phyloP scores from a whole-genome alignment of 2,888 invertebrate species.

The Oscheius sp. region DNA sequence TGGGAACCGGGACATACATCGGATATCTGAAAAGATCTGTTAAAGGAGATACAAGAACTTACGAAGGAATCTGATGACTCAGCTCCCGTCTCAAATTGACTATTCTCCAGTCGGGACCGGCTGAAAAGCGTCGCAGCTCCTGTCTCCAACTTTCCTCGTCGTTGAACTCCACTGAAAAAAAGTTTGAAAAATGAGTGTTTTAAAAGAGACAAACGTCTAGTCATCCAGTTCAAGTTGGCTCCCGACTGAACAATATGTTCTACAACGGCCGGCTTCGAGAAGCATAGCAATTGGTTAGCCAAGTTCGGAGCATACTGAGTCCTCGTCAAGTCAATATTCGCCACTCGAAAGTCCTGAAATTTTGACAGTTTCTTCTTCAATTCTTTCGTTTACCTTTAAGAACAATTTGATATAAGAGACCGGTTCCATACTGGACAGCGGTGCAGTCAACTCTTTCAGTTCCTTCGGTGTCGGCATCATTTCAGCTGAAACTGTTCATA shows the following conservation, averaged over 20 bases:
- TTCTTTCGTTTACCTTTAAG: slow-evolving; percentile 36
- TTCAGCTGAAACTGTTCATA: slow-evolving; percentile 36
- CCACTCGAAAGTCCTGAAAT: slow-evolving; percentile 61
- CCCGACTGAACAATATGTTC: slow-evolving; percentile 50
- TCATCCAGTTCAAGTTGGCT: slow-evolving; percentile 40
- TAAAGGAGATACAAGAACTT: background rate
- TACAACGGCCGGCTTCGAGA: slow-evolving; percentile 49
- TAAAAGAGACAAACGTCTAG: slow-evolving; percentile 31
- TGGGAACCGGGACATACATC: slow-evolving; percentile 49
- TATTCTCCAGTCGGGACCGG: slow-evolving; percentile 44
- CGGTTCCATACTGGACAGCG: slow-evolving; percentile 50
- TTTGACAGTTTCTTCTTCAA: background rate
- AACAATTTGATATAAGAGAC: slow-evolving; percentile 43
- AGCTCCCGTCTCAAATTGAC: slow-evolving; percentile 38
- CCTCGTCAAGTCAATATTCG: slow-evolving; percentile 52
- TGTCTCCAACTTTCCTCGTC: slow-evolving; percentile 46
- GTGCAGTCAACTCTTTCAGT: slow-evolving; percentile 36
- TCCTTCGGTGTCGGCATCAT: slow-evolving; percentile 26
- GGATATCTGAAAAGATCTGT: slow-evolving; percentile 48
- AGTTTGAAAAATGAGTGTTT: background rate
- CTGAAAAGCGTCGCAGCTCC: slow-evolving; percentile 45
- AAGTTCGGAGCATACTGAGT: slow-evolving; percentile 54
- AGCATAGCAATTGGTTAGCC: slow-evolving; percentile 56
- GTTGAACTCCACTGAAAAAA: slow-evolving; percentile 45
- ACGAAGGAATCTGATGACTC: background rate